Evolutionary conservation across 1,140 invertebrate genomes (phyloP), one percentile per base, ranked within the genome.

Genomic region (Danaus plexippus): DNA sequence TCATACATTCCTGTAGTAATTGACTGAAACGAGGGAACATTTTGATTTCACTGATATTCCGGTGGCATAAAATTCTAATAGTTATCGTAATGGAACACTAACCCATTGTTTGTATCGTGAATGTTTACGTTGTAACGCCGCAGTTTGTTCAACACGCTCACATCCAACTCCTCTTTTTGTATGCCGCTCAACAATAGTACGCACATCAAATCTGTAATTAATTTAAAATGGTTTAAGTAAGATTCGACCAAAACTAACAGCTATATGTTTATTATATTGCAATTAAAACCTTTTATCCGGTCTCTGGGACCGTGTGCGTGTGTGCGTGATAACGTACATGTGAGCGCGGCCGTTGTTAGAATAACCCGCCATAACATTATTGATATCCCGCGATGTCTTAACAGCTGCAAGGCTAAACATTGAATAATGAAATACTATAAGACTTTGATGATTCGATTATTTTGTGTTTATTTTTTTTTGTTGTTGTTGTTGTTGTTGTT

Each of bases 261-360:
- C 22, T 50, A 11, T 51, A 47, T 46, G 56, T 56, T 57, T 63
- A 41, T 50, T 12, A 44, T 22, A 43, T 18, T 47, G 48, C 63
- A 67, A 59, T 69, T 63, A 64, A 58, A 75, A 85, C 82, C 80
- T 82, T 84, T 81, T 85, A 75, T 77, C 44, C 69, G 71, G 60
- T 66, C 67, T 72, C 74, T 69, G 54, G 66, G 76, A 69, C 55
- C 65, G 71, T 63, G 59, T 59, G 66, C 68, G 57, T 61, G 64
- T 59, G 67, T 67, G 57, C 63, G 62, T 64, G 71, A 57, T 55
- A 84, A 84, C 79, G 78, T 83, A 86, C 83, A 86, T 84, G 79
- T 67, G 63, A 83, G 43, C 56, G 68, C 75, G 61, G 66, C 55
- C 32, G 68, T 65, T 41, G 73, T 60, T 49, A 84, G 49, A 52